Conservation (phyloP, 2,113 vertebrate genomes). For the Colius striatus region DNA sequence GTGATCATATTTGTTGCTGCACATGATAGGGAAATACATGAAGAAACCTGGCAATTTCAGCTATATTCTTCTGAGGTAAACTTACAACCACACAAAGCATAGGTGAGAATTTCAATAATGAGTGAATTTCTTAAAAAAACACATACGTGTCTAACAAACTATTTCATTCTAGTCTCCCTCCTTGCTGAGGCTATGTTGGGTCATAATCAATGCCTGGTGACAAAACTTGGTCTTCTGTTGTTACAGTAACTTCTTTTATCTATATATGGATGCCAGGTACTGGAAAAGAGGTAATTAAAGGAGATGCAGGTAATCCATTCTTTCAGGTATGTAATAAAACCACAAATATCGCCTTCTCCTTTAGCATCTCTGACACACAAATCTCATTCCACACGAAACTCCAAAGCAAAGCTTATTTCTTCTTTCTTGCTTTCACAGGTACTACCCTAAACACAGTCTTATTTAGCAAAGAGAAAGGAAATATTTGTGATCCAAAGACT, state of each 20-base stretch:
- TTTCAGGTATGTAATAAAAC: not conserved
- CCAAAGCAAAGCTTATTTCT: not conserved
- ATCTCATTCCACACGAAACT: not conserved
- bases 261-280: not conserved
- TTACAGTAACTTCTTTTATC: not conserved
- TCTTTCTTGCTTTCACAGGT: not conserved
- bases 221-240: not conserved
- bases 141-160: not conserved
- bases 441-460: not conserved
- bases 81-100: not conserved
- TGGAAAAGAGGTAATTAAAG: not conserved
- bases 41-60: not conserved
- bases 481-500: not conserved
- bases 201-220: not conserved
- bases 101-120: not conserved
- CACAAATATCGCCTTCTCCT: not conserved
- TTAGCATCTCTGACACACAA: not conserved
- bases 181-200: not conserved
- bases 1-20: not conserved
- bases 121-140: not conserved
- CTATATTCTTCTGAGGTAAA: not conserved
- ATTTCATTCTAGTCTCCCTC: not conserved
- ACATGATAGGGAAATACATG: not conserved
- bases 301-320: not conserved
- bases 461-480: not conserved